Evolutionary conservation across 1,140 invertebrate species (phyloP).

Genomic region (Propsilocerus akamusi): DNA sequence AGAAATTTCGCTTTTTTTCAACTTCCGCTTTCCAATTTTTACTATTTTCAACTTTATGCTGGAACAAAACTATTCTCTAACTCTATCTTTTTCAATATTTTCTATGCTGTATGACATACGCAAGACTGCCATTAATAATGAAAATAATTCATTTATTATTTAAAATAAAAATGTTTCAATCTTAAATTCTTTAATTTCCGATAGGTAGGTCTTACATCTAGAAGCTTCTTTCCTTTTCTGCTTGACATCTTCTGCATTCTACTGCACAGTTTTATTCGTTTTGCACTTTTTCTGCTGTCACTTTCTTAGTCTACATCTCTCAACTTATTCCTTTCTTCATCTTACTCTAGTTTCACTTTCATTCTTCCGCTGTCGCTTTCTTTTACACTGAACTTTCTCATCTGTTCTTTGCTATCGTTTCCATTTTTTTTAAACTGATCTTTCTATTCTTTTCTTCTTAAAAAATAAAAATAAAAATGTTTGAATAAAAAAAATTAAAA

Average conservation of each 20-base stretch:
- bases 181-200: no score
- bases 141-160: not conserved
- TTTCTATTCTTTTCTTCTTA: not conserved
- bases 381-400: not conserved
- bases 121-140: constrained; percentile 1
- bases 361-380: not conserved
- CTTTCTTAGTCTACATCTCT: not conserved
- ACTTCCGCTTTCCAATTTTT: not conserved
- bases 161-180: no score
- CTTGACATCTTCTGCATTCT: not conserved
- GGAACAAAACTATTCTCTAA: not conserved
- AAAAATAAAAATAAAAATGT: not conserved
- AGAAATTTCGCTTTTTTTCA: constrained; percentile 3
- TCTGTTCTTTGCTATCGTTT: not conserved
- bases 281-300: not conserved
- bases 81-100: not conserved
- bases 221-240: constrained; percentile 7
- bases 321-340: not conserved
- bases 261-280: not conserved
- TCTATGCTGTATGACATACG: not conserved
- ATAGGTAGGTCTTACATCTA: not conserved
- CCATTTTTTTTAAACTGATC: not conserved
- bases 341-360: not conserved
- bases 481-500: not conserved
- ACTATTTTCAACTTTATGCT: not conserved